Evolutionary conservation across 2,797 vertebrate species (phyloP).

Genomic region (Botia almorhae): DNA sequence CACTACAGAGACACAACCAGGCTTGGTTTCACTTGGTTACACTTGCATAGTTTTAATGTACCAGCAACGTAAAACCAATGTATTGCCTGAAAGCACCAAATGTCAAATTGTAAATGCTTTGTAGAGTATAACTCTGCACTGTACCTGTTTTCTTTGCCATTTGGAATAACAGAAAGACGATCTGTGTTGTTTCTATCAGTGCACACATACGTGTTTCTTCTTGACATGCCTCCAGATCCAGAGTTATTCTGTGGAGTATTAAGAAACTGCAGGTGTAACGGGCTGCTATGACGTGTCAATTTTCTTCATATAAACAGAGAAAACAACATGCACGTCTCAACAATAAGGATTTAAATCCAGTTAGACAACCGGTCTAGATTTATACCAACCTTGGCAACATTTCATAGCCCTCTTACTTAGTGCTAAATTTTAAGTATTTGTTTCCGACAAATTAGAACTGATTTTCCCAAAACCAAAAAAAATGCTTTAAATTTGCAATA

Average conservation of each 20-base stretch:
- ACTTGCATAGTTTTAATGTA: background rate
- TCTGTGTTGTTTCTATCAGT: constrained; percentile 92
- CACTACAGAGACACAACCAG: constrained; percentile 67
- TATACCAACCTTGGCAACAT: too few species aligned
- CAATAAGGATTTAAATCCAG: too few species aligned
- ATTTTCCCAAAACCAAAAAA: too few species aligned
- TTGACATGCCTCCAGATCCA: constrained; percentile 91
- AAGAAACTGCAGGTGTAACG: background rate
- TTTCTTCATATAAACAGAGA: too few species aligned
- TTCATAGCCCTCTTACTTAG: too few species aligned
- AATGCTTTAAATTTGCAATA: too few species aligned
- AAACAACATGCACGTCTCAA: too few species aligned
- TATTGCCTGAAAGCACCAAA: background rate
- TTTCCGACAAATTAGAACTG: too few species aligned
- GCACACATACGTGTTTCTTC: constrained; percentile 97
- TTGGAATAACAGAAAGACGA: constrained; percentile 94
- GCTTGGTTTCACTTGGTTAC: background rate
- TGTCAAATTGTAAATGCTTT: background rate
- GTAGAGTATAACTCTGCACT: background rate
- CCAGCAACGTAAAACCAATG: background rate
- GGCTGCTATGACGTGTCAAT: background rate
- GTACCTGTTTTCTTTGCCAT: constrained; percentile 98
- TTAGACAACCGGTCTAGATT: too few species aligned
- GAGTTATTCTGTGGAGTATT: constrained; percentile 82
- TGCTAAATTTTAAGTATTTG: too few species aligned